phyloP scores from a whole-genome alignment of 2,888 invertebrate genomes.

The Xestoiulus laeticollis region DNA sequence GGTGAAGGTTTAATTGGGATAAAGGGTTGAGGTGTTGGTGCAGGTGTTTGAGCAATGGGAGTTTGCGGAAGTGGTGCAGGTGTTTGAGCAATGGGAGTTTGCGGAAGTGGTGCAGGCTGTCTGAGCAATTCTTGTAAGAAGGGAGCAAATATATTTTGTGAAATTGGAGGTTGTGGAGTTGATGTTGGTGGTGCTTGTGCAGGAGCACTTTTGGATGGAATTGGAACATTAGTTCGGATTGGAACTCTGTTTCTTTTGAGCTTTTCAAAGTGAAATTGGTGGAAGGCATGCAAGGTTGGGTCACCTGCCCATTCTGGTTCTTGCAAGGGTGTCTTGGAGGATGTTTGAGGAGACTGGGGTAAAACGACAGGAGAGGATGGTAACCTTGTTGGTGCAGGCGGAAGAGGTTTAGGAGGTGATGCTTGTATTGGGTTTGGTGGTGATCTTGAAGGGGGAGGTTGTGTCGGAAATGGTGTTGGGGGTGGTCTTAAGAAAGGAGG shows the following conservation, averaged over 20 bases:
- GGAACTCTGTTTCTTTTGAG: background rate
- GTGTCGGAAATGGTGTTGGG: background rate
- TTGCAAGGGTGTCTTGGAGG: background rate
- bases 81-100: background rate
- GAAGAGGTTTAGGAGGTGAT: background rate
- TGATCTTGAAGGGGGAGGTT: background rate
- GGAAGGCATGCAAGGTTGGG: slow-evolving; percentile 58
- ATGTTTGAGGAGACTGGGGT: background rate
- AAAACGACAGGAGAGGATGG: background rate
- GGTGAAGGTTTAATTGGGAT: background rate
- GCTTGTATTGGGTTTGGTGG: background rate
- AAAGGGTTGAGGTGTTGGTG: background rate
- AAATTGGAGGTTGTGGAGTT: background rate
- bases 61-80: background rate
- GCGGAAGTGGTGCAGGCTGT: background rate
- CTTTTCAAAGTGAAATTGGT: slow-evolving; percentile 58
- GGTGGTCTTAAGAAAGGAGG: background rate
- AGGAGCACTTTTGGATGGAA: background rate
- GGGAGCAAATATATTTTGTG: background rate
- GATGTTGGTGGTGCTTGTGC: background rate
- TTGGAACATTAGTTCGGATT: background rate
- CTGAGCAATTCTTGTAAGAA: background rate
- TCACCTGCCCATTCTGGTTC: slow-evolving; percentile 56
- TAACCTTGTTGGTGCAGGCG: too few species aligned
- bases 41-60: background rate